Base-by-base conservation (phyloP, 2,888 invertebrate species). In the Sphaerophoria rueppellii region DNA sequence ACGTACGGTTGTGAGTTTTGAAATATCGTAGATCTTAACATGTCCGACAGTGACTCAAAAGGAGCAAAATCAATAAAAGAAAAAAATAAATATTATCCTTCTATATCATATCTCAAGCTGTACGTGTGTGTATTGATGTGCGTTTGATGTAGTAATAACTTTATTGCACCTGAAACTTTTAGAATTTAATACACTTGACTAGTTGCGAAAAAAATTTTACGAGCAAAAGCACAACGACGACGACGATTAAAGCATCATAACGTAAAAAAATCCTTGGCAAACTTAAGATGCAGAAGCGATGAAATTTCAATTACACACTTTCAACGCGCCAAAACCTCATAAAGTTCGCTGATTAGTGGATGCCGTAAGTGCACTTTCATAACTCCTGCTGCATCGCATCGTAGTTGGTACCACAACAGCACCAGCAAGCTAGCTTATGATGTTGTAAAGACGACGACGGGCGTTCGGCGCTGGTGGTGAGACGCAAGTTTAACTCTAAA, bases 341-440 rank as follows among this genome's bases (percentile, higher is more conserved):
- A 71, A 60, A 77, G 67, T 71, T 72, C 58, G 63, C 75, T 80
- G 80, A 80, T 82, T 65, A 82, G 81, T 82, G 77, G 55, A 82
- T 77, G 76, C 71, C 65, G 58, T 71, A 76, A 81, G 81, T 81
- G 81, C 71, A 81, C 71, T 81, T 65, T 65, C 61, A 58, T 43
- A 43, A 35, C 43, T 61, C 63, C 37, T 0, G 4, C 0, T 40
- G 11, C 43, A 4, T 4, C 9, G 16, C 52, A 40, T 16, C 37
- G 50, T 61, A 43, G 52, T 24, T 32, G 14, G 14, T 63, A 54
- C 55, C 34, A 14, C 32, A 55, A 16, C 46, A 58, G 32, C 55
- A 12, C 14, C 12, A 46, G 48, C 37, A 34, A n/a, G 34, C 7
- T 54, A 32, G 6, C 4, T 32, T 24, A 34, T 46, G 34, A 11